Base-by-base conservation (phyloP, 2,888 invertebrate species). In the Hydriomena furcata region DNA sequence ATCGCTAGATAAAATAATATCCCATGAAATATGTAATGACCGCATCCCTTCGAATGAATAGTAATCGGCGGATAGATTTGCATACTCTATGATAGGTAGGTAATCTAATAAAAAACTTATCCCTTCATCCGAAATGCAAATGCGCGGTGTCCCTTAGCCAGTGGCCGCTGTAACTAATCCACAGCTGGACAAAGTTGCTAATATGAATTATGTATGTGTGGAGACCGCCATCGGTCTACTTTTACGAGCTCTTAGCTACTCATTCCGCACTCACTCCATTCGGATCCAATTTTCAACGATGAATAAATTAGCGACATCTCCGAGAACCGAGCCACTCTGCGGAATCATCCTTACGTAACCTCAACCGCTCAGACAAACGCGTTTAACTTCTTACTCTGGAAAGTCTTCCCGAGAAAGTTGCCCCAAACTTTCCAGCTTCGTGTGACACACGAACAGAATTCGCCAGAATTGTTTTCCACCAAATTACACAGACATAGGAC, bases 281-380 rank as follows among this genome's bases (percentile, higher is more conserved):
- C 64, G 60, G 53, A 74, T 72, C 71, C 68, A 74, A 79, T 81
- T 82, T 79, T 70, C 65, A 60, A 67, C 68, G 65, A 76, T 78
- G 75, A 80, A 79, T 81, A 80, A 73, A 77, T 80, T 78, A 76
- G 58, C 57, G 58, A 57, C 52, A 50, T 52, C 47, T 55, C 51
- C 48, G 8, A 60, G 27, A 36, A 23, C 10, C 55, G 53, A 52
- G 60, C 44, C 55, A 63, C 56, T 59, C 58, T 44, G 36, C 53
- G 37, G 41, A 45, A 53, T 52, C 44, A 58, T 52, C 55, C 48
- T 59, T 60, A 61, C 60, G 59, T 50, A 63, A 61, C 60, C 59
- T 60, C 59, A 67, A 54, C 55, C 56, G 49, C 50, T 52, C 54
- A 51, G 60, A 61, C 60, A 63, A 55, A 61, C 59, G 57, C 58